phyloP scores from a whole-genome alignment of 2,113 vertebrate species.

The Anseranas semipalmata region DNA sequence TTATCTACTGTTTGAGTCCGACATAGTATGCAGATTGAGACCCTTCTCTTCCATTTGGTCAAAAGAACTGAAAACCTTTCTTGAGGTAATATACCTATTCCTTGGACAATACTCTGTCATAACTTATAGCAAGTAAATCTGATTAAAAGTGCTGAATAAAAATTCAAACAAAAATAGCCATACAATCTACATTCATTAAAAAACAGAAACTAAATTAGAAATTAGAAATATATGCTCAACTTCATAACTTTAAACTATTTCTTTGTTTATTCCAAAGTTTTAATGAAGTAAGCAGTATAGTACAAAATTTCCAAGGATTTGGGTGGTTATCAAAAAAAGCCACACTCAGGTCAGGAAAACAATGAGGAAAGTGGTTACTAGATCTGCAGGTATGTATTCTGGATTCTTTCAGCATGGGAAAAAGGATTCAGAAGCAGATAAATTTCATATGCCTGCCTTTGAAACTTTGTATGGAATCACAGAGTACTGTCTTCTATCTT shows the following conservation, averaged over 20 bases:
- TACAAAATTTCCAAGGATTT: neutral
- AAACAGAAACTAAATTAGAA: neutral
- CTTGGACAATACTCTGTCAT: neutral
- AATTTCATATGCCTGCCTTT: neutral
- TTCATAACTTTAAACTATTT: neutral
- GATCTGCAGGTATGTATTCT: neutral
- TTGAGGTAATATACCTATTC: neutral
- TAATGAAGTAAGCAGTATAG: neutral
- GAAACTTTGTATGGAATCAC: neutral
- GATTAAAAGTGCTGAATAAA: neutral
- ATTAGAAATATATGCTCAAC: neutral
- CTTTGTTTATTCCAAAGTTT: neutral
- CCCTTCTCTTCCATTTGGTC: neutral
- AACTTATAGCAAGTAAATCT: neutral
- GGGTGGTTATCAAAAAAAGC: neutral
- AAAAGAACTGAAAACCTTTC: neutral
- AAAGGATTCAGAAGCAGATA: neutral
- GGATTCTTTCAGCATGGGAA: neutral
- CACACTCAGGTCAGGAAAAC: neutral
- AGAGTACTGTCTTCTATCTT: neutral
- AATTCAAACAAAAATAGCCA: neutral
- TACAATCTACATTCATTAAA: neutral
- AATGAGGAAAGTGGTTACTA: neutral
- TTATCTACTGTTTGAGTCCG: neutral
- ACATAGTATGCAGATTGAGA: neutral